Evolutionary conservation across 2,113 vertebrate species (phyloP), one percentile per base, ranked within the genome.

Genomic region (Eleginops maclovinus): DNA sequence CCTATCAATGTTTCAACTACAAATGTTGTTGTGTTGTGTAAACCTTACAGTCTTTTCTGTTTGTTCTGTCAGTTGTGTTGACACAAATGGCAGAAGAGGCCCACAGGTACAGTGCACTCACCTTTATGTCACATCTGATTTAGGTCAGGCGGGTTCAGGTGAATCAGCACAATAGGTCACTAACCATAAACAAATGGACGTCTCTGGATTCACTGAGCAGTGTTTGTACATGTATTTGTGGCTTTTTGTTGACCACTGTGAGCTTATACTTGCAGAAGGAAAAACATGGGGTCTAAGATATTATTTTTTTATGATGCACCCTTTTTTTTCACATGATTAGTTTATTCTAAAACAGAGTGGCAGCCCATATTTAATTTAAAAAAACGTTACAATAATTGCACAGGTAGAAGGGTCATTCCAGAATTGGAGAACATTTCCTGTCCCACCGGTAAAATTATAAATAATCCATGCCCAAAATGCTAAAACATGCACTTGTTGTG

Each of bases 81-180:
- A 71, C 51, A 72, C 65, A 87, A 90, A 91, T 85, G 91, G 82
- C 86, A 89, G 82, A 55, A 3, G 47, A 53, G 47, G 86, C 90
- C 89, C 81, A 88, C 75, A 91, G 90, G 74, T 86, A 61, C 46
- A 4, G 79, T 70, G 75, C 82, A 61, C 58, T 92, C 88, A 91
- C 88, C 88, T 93, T 90, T 83, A 81, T 84, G 89, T 82, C 92
- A 87, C 86, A 79, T 92, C 80, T 61, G 40, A 93, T 93, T 90
- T 80, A 47, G 82, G 82, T 89, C 87, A 82, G 54, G 40, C 40
- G 59, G 81, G 84, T 81, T 78, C 59, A 43, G 2, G 71, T 55
- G 19, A 71, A 55, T 70, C 22, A 16, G 62, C 17, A 40, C 63
- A 82, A 75, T 75, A 82, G 86, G 79, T 91, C 88, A 88, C 47